These are phyloP conservation scores for Pteronura brasiliensis DNA, from an alignment of 2,113 vertebrate species.

Conservation along the genomic window DNA sequence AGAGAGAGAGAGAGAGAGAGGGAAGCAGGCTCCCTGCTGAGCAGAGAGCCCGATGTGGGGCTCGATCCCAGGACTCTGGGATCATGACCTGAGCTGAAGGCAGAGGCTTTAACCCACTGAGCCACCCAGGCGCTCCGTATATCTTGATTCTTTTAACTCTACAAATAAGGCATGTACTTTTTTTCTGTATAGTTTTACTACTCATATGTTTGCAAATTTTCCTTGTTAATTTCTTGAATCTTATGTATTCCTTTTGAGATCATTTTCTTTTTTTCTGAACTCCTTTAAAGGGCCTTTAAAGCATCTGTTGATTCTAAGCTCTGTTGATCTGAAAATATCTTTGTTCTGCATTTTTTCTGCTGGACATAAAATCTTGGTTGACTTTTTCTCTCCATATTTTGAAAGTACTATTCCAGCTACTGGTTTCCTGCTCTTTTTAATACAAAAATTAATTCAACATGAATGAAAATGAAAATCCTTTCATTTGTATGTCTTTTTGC, in stretches of 20 bases:
- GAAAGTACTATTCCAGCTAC: background rate
- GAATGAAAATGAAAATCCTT: background rate
- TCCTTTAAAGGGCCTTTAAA: background rate
- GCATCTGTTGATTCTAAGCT: background rate
- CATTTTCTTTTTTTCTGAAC: background rate
- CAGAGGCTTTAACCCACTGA: too few species aligned
- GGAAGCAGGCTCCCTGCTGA: too few species aligned
- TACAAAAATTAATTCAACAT: background rate
- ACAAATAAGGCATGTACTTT: background rate
- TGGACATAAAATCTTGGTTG: background rate
- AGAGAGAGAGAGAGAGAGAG: too few species aligned
- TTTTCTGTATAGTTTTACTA: background rate
- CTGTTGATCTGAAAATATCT: background rate
- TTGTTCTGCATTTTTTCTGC: background rate
- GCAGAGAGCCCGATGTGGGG: too few species aligned
- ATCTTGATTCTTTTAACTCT: background rate
- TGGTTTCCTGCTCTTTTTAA: background rate
- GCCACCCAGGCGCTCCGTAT: too few species aligned
- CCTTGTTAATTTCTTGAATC: background rate
- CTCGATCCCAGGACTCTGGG: too few species aligned
- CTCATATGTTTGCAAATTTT: background rate
- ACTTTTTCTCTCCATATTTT: background rate
- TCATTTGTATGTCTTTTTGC: background rate
- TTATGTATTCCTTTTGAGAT: background rate
- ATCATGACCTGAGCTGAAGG: too few species aligned